Evolutionary conservation across 2,888 invertebrate genomes (phyloP), one percentile per base, ranked within the genome.

Genomic region (Elmis aenea): DNA sequence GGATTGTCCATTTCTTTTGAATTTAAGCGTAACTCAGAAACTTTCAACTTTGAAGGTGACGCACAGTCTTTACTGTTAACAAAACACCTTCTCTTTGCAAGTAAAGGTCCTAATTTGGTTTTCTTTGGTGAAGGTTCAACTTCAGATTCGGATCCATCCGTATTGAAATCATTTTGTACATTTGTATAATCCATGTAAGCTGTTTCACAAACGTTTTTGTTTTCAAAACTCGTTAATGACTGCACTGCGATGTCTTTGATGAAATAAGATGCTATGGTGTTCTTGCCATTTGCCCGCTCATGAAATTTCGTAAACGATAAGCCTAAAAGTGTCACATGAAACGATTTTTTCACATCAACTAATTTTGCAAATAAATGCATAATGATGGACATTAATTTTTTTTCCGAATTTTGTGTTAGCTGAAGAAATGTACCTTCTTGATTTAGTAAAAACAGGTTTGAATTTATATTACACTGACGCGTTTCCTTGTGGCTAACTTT

Each of bases 241-340:
- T 86, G 85, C 30, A 86, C 86, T 55, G 85, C 84, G 38, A 86
- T 74, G 61, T 85, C 82, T 63, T 83, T 85, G 62, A 81, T 77
- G 30, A 87, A 69, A 58, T 83, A 86, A 41, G 81, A 83, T 3
- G 83, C 79, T 51, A 87, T 82, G 8, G 84, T 83, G 53, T 81
- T 76, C 46, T 77, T 75, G 1, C 83, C 82, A 2, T 75, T 76
- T 61, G 77, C 78, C 38, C 79, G 73, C 51, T 83, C 85, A 52
- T 81, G 80, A 58, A 88, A 87, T 64, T 87, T 87, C 1, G 85
- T 84, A 61, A 87, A 87, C 11, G 85, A 83, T 55, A 87, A 69
- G n/a, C 87, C 88, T 38, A 88, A 71, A 33, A 87, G 67, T 1
- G 86, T 87, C 53, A 88, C 78, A 66, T 85, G 85, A 68, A 85